A percentile compares a stretch with the other conserved stretches of the same genome.
These are phyloP conservation scores for Geotrupes spiniger DNA, from an alignment of 2,888 invertebrate species.

Conservation along the genomic window DNA sequence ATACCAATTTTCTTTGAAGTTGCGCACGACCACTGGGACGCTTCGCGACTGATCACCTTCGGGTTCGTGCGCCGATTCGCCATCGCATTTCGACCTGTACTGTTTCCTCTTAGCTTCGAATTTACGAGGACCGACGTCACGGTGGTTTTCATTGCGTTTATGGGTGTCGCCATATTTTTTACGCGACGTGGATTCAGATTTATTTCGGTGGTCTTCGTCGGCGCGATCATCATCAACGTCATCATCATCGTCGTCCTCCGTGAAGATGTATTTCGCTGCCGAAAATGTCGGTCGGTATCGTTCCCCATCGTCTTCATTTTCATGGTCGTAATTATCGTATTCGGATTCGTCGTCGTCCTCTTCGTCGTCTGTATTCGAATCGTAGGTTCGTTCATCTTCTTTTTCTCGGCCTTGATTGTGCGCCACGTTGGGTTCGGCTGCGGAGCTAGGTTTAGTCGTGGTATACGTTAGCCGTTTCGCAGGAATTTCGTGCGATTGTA, in stretches of 20 bases:
- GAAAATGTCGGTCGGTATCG: conserved; percentile 18
- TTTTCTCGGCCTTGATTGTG: no score
- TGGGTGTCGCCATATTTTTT: conserved; percentile 25
- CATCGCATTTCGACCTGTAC: conserved; percentile 17
- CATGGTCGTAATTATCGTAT: conserved; percentile 19
- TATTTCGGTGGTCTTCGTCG: conserved; percentile 7
- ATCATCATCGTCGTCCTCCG: conserved; percentile 24
- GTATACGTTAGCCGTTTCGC: no score
- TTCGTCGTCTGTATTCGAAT: no score
- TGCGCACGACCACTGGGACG: conserved; percentile 28
- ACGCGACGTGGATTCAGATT: conserved; percentile 10
- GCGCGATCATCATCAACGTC: conserved; percentile 14
- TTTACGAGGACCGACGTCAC: no score
- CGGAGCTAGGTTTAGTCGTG: no score
- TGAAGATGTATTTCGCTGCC: conserved; percentile 18
- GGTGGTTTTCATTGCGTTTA: no score
- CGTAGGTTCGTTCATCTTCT: conserved; percentile 22
- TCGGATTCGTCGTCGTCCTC: conserved; percentile 25
- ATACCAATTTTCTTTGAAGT: conserved; percentile 31
- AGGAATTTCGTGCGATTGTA: no score
- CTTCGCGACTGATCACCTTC: conserved; percentile 29
- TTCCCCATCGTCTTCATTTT: conserved; percentile 18
- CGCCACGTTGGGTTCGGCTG: no score
- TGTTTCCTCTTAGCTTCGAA: no score
- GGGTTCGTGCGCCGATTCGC: conserved; percentile 20